Conservation (phyloP, 2,113 vertebrate genomes). For the Fregata magnificens region DNA sequence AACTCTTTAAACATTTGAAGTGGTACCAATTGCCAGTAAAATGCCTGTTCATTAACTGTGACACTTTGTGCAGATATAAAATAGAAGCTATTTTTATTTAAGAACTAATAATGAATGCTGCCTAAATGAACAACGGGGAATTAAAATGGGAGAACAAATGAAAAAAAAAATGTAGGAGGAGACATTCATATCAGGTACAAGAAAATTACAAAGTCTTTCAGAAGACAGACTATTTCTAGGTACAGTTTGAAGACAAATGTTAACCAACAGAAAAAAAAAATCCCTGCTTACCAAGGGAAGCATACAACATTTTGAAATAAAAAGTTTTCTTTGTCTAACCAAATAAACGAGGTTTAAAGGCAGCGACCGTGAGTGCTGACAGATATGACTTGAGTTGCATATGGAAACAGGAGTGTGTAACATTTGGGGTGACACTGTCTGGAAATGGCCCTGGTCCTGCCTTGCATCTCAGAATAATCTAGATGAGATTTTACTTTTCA, state of each 20-base stretch:
- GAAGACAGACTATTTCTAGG: background rate
- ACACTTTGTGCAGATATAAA: conserved; percentile 7
- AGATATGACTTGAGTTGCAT: background rate
- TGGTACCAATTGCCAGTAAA: background rate
- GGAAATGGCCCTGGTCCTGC: background rate
- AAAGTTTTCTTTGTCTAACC: background rate
- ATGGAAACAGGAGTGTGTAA: background rate
- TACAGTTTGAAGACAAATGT: background rate
- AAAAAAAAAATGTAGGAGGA: background rate
- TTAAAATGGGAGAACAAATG: background rate
- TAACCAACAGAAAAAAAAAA: background rate
- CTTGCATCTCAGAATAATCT: background rate
- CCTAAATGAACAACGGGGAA: background rate
- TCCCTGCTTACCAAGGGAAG: background rate
- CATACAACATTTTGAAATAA: background rate
- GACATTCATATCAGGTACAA: background rate
- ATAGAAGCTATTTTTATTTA: conserved; percentile 48
- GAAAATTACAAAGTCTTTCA: background rate
- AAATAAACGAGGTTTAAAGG: background rate
- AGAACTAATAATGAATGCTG: background rate
- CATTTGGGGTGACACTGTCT: background rate
- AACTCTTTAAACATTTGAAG: background rate
- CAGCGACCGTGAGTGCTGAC: background rate
- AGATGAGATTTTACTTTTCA: background rate
- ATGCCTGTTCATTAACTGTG: background rate